Evolutionary conservation across 2,888 invertebrate genomes (phyloP).

Genomic region (Stenotaenia linearis): DNA sequence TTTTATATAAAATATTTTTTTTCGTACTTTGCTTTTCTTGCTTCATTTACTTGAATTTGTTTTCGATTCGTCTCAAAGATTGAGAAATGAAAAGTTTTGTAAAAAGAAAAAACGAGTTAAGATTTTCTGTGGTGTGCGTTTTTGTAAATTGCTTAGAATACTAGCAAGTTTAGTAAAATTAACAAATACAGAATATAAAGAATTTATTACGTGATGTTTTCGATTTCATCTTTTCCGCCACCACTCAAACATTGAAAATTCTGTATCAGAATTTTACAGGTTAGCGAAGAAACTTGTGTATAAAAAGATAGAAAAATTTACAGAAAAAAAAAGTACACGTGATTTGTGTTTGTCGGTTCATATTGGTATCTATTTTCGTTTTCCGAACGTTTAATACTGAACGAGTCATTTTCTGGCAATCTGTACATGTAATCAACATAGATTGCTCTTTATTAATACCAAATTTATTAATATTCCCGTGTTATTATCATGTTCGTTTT

Average conservation of each 20-base stretch:
- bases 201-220: neutral
- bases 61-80: neutral
- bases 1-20: neutral
- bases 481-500: slow-evolving; percentile 15
- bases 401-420: neutral
- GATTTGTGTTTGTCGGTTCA: slow-evolving; percentile 1
- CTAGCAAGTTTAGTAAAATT: neutral
- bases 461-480: slow-evolving; percentile 13
- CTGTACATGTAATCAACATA: neutral
- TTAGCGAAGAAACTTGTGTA: slow-evolving; percentile 12
- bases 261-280: slow-evolving; percentile 30
- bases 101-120: neutral
- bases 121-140: slow-evolving; percentile 1
- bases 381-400: neutral
- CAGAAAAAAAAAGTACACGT: neutral
- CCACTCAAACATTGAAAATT: slow-evolving; percentile 29
- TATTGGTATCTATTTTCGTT: neutral
- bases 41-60: neutral
- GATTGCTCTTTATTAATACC: neutral
- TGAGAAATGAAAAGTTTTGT: neutral
- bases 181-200: neutral
- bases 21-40: neutral
- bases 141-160: slow-evolving; percentile 11
- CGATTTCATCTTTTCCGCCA: slow-evolving; percentile 6
- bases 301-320: slow-evolving; percentile 20